These are phyloP conservation scores for Stenolophus ochropezus DNA, from an alignment of 2,888 invertebrate species.

Conservation along the genomic window DNA sequence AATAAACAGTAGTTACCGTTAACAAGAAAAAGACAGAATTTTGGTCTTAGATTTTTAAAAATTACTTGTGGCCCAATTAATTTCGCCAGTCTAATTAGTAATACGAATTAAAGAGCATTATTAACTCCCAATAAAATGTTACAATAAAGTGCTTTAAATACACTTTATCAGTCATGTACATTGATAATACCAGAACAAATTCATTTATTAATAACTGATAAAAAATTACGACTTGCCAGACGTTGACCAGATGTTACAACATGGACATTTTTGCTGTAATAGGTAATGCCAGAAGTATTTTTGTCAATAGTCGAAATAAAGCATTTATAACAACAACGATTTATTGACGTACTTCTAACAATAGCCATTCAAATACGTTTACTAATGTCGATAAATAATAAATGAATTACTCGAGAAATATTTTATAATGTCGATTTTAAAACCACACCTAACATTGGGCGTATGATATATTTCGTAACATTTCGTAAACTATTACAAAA, in stretches of 20 bases:
- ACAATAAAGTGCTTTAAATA: neutral
- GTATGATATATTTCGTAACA: neutral
- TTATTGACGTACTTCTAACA: conserved; percentile 1
- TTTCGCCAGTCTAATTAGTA: no score
- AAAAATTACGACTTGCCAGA: neutral
- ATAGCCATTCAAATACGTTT: neutral
- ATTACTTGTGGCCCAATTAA: no score
- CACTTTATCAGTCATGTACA: neutral
- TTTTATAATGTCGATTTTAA: neutral
- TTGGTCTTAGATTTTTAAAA: no score
- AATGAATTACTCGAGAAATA: neutral
- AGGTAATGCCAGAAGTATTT: no score
- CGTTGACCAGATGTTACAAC: no score
- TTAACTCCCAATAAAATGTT: no score
- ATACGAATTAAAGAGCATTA: no score
- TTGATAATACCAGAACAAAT: neutral
- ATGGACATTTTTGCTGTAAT: no score
- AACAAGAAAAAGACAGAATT: neutral
- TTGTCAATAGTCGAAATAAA: neutral
- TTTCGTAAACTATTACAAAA: neutral
- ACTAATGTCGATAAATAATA: neutral
- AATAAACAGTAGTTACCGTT: neutral
- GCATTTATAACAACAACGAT: neutral
- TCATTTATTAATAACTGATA: neutral
- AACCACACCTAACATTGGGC: neutral